Conservation (phyloP, 2,113 vertebrate species). For the Asarcornis scutulata region DNA sequence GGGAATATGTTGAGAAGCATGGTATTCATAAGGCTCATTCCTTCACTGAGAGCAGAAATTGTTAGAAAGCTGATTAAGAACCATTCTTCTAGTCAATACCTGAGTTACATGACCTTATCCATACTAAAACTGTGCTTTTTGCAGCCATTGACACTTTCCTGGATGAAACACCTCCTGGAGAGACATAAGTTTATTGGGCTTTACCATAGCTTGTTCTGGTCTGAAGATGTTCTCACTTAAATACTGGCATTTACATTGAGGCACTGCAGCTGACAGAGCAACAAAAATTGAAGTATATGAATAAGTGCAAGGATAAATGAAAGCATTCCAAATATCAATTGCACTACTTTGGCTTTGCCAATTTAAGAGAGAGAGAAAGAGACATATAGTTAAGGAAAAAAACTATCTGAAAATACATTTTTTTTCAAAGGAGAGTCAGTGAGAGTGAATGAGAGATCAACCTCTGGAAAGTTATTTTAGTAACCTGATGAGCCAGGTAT, state of each 20-base stretch:
- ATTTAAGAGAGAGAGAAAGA: background rate
- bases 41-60: background rate
- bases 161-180: background rate
- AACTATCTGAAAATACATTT: background rate
- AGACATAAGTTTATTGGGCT: background rate
- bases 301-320: background rate
- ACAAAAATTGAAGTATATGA: background rate
- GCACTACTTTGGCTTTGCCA: background rate
- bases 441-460: background rate
- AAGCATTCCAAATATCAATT: background rate
- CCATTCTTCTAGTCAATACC: background rate
- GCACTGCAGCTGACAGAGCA: background rate
- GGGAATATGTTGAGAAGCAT: background rate
- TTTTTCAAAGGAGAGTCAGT: background rate
- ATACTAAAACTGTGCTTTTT: background rate
- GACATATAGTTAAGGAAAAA: background rate
- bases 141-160: background rate
- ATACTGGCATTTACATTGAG: background rate
- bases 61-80: background rate
- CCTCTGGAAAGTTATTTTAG: background rate
- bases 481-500: accelerated
- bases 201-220: background rate
- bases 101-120: background rate
- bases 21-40: background rate
- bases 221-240: background rate